Base-by-base conservation (phyloP, 1,140 invertebrate genomes). In the Globodera ellingtonae region DNA sequence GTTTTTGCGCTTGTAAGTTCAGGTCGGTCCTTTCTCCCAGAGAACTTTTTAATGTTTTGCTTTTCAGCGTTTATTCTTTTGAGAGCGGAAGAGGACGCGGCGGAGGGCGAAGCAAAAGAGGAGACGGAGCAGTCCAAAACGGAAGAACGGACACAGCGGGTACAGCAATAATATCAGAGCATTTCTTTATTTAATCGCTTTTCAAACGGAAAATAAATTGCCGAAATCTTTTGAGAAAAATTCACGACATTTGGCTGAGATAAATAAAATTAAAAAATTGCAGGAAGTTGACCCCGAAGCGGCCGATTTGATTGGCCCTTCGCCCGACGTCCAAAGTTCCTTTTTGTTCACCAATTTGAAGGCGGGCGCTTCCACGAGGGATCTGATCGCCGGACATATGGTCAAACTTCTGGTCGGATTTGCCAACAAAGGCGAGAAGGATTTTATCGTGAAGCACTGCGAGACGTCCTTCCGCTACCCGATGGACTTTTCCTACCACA, bases 381-480 rank as follows among this genome's bases (percentile, higher is more conserved):
- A 97, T 90, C 90, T 98, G 35, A 94, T 95, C 89, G 96, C 94
- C 89, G 96, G 97, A 72, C 92, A 93, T 86, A 92, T 95, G 71
- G 95, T 97, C 3, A 95, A 98, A 90, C 95, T 98, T 88, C 91
- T 99, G 3, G 94, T 99, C 84, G 96, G 97, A 62, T 98, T 99
- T 89, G 93, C 93, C 18, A 99, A 99, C 91, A 96, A 95, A 89
- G 97, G 96, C 59, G 92, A 93, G 80, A 90, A 90, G 75, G 95
- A 97, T 83, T 97, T 98, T 87, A 91, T 94, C 15, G 92, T 99
- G 9, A 96, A 98, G 89, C 93, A 93, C 4, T 91, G 98, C 86
- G 97, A 98, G 88, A 96, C 96, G 0, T 98, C 97, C 0, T 97
- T 99, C 92, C 93, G 97, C 86, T 99, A 98, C 89, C 95, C 97